Conservation (phyloP, 2,113 vertebrate species). For the Macroglossus sobrinus region DNA sequence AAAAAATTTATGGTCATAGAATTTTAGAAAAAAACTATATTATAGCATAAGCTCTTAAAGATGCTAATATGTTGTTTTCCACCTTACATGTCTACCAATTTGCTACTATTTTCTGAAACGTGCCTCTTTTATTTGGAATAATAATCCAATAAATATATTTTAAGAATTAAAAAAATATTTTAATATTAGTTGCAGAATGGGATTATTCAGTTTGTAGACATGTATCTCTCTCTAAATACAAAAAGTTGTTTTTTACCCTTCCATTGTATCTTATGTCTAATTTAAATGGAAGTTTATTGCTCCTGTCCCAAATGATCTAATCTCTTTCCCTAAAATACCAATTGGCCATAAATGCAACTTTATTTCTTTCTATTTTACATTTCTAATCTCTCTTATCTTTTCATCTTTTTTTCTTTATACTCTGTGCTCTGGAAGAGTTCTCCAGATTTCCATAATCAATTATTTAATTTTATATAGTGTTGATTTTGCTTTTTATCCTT, state of each 20-base stretch:
- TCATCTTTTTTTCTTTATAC: conserved; percentile 28
- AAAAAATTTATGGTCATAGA: not conserved
- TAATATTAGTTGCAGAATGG: not conserved
- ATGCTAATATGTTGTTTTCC: not conserved
- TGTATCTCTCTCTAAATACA: not conserved
- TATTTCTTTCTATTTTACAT: not conserved
- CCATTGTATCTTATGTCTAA: not conserved
- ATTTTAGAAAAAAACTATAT: not conserved
- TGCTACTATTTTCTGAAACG: not conserved
- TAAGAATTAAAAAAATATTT: not conserved
- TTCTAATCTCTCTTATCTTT: conserved; percentile 53
- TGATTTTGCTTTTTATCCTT: conserved; percentile 22
- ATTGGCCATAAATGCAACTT: conserved; percentile 13
- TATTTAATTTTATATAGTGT: conserved; percentile 47
- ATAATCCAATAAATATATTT: not conserved
- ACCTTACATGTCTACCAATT: not conserved
- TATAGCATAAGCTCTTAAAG: not conserved
- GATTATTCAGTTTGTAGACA: not conserved
- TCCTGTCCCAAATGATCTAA: not conserved
- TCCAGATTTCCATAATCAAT: conserved; percentile 44
- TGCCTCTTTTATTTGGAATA: not conserved
- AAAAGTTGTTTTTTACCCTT: not conserved
- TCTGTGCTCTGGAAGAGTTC: not conserved
- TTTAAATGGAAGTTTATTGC: not conserved
- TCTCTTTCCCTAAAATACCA: not conserved